phyloP scores from a whole-genome alignment of 2,888 invertebrate species.

The Chaitophorus viminalis region DNA sequence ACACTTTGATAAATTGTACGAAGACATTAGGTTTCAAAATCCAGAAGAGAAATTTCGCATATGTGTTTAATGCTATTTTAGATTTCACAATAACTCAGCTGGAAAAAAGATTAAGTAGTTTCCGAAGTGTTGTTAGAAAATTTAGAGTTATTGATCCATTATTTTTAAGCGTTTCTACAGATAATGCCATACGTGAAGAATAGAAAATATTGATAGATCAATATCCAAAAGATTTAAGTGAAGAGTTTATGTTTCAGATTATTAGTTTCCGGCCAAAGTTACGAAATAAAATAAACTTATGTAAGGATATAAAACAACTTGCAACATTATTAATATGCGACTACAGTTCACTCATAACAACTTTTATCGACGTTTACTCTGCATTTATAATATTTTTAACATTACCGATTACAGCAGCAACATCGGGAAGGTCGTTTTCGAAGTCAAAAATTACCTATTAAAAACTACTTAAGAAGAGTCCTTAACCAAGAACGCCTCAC shows the following conservation, averaged over 20 bases:
- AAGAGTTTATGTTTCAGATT: not conserved
- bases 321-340: constrained; percentile 2
- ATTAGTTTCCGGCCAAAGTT: not conserved
- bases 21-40: not conserved
- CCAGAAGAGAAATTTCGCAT: constrained; percentile 3
- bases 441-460: not conserved
- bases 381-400: not conserved
- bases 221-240: not conserved
- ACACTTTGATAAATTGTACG: not conserved
- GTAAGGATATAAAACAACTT: not conserved
- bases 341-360: not conserved
- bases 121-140: not conserved
- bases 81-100: not conserved
- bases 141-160: not conserved
- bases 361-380: not conserved
- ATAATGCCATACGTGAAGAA: not conserved
- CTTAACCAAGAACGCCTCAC: not conserved
- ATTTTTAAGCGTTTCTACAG: not conserved
- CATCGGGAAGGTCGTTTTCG: not conserved
- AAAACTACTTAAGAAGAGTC: not conserved
- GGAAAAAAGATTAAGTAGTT: not conserved
- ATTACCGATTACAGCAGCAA: constrained; percentile 6
- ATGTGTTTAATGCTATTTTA: not conserved
- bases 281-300: not conserved
- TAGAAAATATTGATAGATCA: not conserved